A percentile compares a stretch with the other conserved stretches of the same genome.
phyloP scores from a whole-genome alignment of 30 jellyfish, hydroid and myxozoan species.

The Sanderia malayensis region DNA sequence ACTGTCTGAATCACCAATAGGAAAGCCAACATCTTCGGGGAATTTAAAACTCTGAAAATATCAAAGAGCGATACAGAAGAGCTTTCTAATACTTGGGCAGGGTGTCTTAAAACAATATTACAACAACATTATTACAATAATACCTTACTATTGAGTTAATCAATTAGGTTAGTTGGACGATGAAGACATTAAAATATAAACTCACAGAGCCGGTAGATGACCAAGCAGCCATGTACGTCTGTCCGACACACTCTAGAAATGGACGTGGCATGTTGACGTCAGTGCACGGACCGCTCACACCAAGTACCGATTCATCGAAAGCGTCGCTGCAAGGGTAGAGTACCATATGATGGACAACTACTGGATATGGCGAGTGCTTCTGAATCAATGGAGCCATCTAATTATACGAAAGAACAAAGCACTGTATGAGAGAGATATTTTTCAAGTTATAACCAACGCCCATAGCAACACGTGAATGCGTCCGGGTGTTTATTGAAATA shows the following conservation, averaged over 20 bases:
- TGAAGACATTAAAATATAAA: neutral
- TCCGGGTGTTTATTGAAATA: too few species aligned
- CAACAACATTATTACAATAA: too few species aligned
- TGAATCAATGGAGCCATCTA: conserved; percentile 39
- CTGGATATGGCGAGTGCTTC: neutral
- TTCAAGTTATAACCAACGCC: too few species aligned
- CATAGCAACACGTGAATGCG: too few species aligned
- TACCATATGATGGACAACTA: conserved; percentile 55
- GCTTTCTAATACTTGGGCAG: too few species aligned
- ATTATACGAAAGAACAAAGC: neutral
- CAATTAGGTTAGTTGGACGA: too few species aligned
- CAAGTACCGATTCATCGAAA: neutral
- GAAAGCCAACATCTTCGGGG: conserved; percentile 50
- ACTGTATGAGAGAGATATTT: too few species aligned
- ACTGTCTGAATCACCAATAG: conserved; percentile 24
- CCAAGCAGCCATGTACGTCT: conserved; percentile 27
- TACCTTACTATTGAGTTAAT: too few species aligned
- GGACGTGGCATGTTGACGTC: conserved; percentile 10
- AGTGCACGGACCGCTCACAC: conserved; percentile 15
- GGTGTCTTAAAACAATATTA: too few species aligned
- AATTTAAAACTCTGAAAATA: conserved; percentile 18
- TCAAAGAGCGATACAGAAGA: too few species aligned
- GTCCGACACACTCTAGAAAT: conserved; percentile 8
- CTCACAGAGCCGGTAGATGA: conserved; percentile 34
- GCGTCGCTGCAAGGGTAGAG: conserved; percentile 15